These are phyloP conservation scores for Rhamnusium bicolor DNA, from an alignment of 2,888 invertebrate genomes.

Conservation along the genomic window DNA sequence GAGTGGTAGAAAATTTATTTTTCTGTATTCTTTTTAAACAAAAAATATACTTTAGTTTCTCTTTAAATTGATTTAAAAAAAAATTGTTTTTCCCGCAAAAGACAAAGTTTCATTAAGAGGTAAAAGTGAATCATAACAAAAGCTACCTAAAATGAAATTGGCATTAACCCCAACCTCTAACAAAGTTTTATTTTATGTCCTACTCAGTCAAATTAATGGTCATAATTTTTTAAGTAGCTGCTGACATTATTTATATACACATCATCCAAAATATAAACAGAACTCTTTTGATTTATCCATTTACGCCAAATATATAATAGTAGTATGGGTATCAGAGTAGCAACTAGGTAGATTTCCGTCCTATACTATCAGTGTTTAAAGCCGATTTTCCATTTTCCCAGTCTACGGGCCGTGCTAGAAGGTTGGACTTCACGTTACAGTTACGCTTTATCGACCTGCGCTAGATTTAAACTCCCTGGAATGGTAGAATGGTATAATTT, in stretches of 20 bases:
- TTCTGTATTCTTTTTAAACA: too few species aligned
- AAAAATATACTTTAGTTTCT: too few species aligned
- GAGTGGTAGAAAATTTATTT: too few species aligned
- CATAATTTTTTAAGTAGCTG: conserved; percentile 24
- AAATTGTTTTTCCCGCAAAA: background rate
- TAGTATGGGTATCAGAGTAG: background rate
- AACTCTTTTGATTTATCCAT: conserved; percentile 27
- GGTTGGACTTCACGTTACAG: conserved; percentile 65
- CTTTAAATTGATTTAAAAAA: background rate
- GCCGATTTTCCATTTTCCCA: conserved; percentile 50
- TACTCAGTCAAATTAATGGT: background rate
- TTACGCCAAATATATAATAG: background rate
- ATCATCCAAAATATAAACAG: conserved; percentile 41
- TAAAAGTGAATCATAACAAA: background rate
- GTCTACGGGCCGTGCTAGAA: conserved; percentile 55
- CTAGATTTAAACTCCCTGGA: conserved; percentile 50
- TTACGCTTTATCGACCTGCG: conserved; percentile 68
- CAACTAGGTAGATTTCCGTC: background rate
- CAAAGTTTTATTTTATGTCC: conserved; percentile 9
- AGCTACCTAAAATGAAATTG: background rate
- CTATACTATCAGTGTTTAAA: conserved; percentile 38
- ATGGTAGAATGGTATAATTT: conserved; percentile 27
- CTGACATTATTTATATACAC: conserved; percentile 43
- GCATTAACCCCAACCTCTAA: background rate
- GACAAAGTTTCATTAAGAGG: background rate